Evolutionary conservation across 2,797 vertebrate species (phyloP).

Genomic region (Acanthis flammea): DNA sequence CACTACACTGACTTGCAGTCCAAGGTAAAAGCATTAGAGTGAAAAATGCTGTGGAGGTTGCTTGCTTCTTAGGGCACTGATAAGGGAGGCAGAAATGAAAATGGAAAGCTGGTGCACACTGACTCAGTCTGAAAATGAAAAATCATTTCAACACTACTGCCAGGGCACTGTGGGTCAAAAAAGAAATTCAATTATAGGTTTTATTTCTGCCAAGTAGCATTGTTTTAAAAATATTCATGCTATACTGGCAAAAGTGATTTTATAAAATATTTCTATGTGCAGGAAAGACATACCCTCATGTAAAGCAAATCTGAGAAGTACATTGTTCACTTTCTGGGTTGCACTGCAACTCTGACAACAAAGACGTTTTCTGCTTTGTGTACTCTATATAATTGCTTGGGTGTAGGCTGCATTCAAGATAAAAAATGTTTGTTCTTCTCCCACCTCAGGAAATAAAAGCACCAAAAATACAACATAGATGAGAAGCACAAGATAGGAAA

Average conservation of each 20-base stretch:
- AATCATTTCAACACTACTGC: not conserved
- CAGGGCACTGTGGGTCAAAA: not conserved
- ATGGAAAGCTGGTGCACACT: not conserved
- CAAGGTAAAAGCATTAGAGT: not conserved
- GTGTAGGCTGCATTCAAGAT: slow-evolving; percentile 33
- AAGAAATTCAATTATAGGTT: not conserved
- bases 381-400: slow-evolving; percentile 40
- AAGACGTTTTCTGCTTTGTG: slow-evolving; percentile 34
- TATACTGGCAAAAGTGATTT: not conserved
- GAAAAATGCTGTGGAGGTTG: not conserved
- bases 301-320: not conserved
- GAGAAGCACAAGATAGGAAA: not conserved
- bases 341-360: not conserved
- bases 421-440: slow-evolving; percentile 28
- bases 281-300: not conserved
- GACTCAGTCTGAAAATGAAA: not conserved
- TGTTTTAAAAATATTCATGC: not conserved
- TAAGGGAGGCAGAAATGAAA: not conserved
- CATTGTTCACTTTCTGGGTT: not conserved
- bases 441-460: slow-evolving; percentile 1
- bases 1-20: accelerated
- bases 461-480: not conserved
- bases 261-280: not conserved
- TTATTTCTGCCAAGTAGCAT: not conserved
- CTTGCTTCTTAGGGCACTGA: not conserved